These are phyloP conservation scores for Argyresthia albistria DNA, from an alignment of 2,888 invertebrate species.

Conservation along the genomic window DNA sequence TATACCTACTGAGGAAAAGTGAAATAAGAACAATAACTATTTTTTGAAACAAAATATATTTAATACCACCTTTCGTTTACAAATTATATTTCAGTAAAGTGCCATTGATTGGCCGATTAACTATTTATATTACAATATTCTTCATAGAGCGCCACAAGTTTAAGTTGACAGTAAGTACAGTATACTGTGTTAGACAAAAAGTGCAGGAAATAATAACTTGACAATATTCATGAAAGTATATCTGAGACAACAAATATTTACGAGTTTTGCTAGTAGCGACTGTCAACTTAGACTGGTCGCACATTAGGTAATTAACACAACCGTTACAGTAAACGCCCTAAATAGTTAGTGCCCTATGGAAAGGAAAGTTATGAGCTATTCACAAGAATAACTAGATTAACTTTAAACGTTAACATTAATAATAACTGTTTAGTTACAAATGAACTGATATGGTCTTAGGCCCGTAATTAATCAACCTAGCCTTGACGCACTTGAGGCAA, in stretches of 20 bases:
- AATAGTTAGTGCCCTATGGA: constrained; percentile 53
- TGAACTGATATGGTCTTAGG: no score
- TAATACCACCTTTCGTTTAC: constrained; percentile 59
- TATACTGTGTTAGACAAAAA: no score
- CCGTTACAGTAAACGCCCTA: constrained; percentile 45
- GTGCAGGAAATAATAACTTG: neutral
- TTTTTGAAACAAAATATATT: constrained; percentile 62
- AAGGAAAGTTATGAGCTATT: constrained; percentile 34
- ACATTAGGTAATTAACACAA: constrained; percentile 28
- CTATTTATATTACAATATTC: neutral
- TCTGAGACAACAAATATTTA: no score
- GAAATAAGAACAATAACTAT: neutral
- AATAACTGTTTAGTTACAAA: neutral
- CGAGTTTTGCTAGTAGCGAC: no score
- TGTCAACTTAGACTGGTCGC: no score
- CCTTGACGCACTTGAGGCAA: no score
- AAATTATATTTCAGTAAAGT: constrained; percentile 23
- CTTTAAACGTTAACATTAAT: neutral
- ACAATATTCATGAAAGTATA: constrained; percentile 17
- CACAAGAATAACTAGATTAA: neutral
- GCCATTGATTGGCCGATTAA: neutral
- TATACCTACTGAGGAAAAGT: no score
- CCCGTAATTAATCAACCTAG: no score
- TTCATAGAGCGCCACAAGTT: no score
- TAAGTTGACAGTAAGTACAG: no score